Base-by-base conservation (phyloP, 2,888 invertebrate genomes). In the Leptarthrus brevirostris region DNA sequence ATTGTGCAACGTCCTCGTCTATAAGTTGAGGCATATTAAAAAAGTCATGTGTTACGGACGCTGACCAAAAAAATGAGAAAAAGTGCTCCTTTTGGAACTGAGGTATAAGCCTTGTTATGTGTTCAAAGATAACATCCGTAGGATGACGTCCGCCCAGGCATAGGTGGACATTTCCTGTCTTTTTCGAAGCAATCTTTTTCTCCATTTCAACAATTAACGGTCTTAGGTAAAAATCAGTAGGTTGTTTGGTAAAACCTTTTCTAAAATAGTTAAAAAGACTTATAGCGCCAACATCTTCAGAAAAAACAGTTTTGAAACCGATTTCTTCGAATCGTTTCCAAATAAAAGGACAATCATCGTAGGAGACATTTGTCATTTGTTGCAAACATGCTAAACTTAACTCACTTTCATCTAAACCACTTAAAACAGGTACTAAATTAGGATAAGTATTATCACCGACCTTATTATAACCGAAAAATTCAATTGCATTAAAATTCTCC, bases 401-500 rank as follows among this genome's bases (percentile, higher is more conserved):
- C 79, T 94, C 92, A 0, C 86, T 86, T 26, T 89, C 89, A 49
- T 87, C 88, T 52, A 91, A 82, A 0, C 96, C 96, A 2, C 91
- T 89, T 10, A 96, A 85, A 76, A 94, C 88, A 0, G 97, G 93
- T 5, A 93, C 89, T 74, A 97, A 83, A 83, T 97, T 97, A 0
- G 96, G 95, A 82, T 93, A 96, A 0, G 97, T 97, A 83, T 97
- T 97, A 83, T 97, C 97, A 2, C 91, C 97, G 6, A 97, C 93
- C 87, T 97, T 97, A 82, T 94, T 96, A 83, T 95, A 96, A 3
- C 97, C 97, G 77, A 92, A 84, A 81, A 97, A 87, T 81, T 95
- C 95, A 66, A 93, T 87, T 44, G 91, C 91, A 12, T 88, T 87
- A 75, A 93, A 85, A 26, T 81, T 78, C 14, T 88, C 83, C 74